phyloP scores from a whole-genome alignment of 2,797 vertebrate genomes.

The Sebastes itinus region DNA sequence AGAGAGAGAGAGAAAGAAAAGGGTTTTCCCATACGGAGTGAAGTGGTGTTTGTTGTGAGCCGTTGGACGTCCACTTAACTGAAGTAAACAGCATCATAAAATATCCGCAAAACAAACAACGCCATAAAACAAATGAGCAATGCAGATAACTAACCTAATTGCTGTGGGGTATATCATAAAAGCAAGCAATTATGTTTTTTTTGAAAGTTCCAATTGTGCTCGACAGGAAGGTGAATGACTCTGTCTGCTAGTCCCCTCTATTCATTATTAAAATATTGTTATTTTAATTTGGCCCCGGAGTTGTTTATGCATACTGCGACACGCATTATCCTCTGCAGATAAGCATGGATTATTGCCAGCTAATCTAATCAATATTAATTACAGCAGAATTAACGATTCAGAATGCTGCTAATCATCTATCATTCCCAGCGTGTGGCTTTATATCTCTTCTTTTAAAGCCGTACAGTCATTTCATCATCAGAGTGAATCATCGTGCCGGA shows the following conservation, averaged over 20 bases:
- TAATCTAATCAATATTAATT: conserved; percentile 74
- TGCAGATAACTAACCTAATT: conserved; percentile 38
- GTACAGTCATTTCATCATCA: conserved; percentile 20
- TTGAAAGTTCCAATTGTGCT: conserved; percentile 5
- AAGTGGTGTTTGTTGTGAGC: conserved; percentile 37
- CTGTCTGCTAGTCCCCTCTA: background rate
- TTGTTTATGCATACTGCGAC: conserved; percentile 38
- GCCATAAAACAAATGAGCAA: conserved; percentile 46
- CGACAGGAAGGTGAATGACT: conserved; percentile 8
- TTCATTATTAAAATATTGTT: conserved; percentile 41
- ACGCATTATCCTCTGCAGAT: conserved; percentile 48
- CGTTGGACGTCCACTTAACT: conserved; percentile 43
- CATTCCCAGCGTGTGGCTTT: conserved; percentile 13
- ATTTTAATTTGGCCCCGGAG: conserved; percentile 50
- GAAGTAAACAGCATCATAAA: conserved; percentile 49
- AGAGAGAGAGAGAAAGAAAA: background rate
- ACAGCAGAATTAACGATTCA: conserved; percentile 47
- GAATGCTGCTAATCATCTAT: conserved; percentile 36
- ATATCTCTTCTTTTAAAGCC: conserved; percentile 26
- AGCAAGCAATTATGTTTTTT: background rate
- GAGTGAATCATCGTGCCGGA: background rate
- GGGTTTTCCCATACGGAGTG: conserved; percentile 20
- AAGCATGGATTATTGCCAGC: conserved; percentile 41
- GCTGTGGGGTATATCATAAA: conserved; percentile 26
- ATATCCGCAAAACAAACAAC: conserved; percentile 45